These are phyloP conservation scores for Rhopalosiphum maidis DNA, from an alignment of 1,140 invertebrate species.

Conservation along the genomic window DNA sequence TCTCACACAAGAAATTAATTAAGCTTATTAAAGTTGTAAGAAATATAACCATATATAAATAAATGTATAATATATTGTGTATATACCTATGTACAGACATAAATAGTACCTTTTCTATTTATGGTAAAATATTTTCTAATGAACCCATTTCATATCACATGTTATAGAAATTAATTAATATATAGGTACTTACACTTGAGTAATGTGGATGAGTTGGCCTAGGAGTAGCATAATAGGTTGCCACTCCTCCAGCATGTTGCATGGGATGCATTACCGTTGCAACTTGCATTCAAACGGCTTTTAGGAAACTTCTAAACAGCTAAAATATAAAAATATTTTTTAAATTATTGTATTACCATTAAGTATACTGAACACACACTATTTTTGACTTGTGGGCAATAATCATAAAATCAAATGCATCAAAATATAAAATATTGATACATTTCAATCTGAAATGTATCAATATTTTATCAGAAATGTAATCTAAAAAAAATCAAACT, in stretches of 20 bases:
- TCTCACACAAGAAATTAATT: background rate
- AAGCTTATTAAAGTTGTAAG: background rate
- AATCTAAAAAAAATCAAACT: background rate
- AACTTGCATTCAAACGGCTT: constrained; percentile 52
- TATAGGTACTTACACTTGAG: constrained; percentile 49
- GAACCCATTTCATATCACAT: background rate
- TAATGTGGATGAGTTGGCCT: constrained; percentile 44
- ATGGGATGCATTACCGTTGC: constrained; percentile 50
- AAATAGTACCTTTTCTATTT: background rate
- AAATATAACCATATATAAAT: too few species aligned
- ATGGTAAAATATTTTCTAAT: background rate
- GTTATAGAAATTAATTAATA: background rate
- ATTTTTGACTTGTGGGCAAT: background rate
- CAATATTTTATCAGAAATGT: too few species aligned
- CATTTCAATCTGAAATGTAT: too few species aligned
- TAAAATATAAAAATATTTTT: constrained; percentile 35
- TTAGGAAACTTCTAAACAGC: constrained; percentile 42
- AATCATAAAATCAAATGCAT: background rate
- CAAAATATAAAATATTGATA: background rate
- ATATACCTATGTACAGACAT: background rate
- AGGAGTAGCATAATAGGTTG: constrained; percentile 52
- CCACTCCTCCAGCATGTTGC: constrained; percentile 44
- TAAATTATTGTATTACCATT: background rate
- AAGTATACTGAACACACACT: background rate
- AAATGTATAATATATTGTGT: background rate